Evolutionary conservation across 2,113 vertebrate species (phyloP), one percentile per base, ranked within the genome.

Genomic region (Nerophis lumbriciformis): DNA sequence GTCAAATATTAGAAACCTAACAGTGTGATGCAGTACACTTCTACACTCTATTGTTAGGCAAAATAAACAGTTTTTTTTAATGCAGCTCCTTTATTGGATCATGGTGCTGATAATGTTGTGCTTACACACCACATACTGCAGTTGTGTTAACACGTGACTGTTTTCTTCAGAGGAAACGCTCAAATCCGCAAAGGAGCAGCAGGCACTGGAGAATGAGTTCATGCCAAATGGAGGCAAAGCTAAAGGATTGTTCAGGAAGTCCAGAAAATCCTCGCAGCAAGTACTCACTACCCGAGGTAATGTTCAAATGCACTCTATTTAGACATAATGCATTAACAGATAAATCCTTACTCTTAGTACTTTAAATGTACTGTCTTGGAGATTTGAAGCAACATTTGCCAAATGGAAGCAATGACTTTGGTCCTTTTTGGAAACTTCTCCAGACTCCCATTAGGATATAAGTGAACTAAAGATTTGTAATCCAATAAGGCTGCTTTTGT

Each of bases 181-280:
- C 72, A 94, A 88, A 66, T 78, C 94, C 71, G 92, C 93, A 21
- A 89, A 89, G 81, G 94, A 97, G 65, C 93, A 94, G 63, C 53
- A 91, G 75, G 90, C 83, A 1, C 66, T 94, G 64, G 95, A 98
- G 69, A 90, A 90, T 7, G 94, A 90, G 4, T 90, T 93, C 63
- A 83, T 87, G 73, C 79, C 89, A 59, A 92, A 92, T 51, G 90
- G 89, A 36, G 88, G 75, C 1, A 87, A 85, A 69, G 15, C 61
- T 42, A 87, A 85, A 61, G 86, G 90, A 59, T 78, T 96, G 54
- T 94, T 98, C 71, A 93, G 77, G 73, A 94, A 91, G 87, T 86
- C 90, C 60, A 87, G 83, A 59, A 93, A 92, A 6, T 14, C 91
- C 51, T 90, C 95, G 11, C 89, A 89, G 71, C 86, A 90, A 7